Evolutionary conservation across 2,797 vertebrate genomes (phyloP).

Genomic region (Notamacropus eugenii): DNA sequence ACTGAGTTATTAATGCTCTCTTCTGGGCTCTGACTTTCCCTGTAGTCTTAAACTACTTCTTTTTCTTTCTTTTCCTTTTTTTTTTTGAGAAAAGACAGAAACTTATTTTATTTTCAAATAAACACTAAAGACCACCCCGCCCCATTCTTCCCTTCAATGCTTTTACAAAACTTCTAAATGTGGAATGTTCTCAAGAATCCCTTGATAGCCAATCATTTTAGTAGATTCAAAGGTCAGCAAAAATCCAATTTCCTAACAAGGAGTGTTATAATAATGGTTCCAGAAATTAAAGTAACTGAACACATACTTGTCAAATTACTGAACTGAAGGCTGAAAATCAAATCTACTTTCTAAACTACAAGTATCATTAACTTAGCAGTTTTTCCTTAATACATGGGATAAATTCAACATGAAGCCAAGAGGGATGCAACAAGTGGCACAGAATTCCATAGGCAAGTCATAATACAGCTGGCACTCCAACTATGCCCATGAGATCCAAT

Average conservation of each 20-base stretch:
- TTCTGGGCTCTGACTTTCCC: neutral
- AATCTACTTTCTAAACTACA: conserved; percentile 66
- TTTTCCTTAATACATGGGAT: conserved; percentile 65
- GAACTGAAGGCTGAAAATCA: conserved; percentile 68
- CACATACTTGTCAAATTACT: conserved; percentile 61
- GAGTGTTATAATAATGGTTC: conserved; percentile 63
- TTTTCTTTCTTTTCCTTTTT: neutral
- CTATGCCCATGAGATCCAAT: conserved; percentile 71
- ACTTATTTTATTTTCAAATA: conserved; percentile 76
- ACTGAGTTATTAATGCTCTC: neutral
- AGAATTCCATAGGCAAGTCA: conserved; percentile 65
- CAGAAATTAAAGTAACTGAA: conserved; percentile 53
- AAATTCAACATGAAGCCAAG: conserved; percentile 58
- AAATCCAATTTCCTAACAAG: conserved; percentile 74
- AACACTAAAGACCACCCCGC: conserved; percentile 65
- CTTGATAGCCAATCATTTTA: conserved; percentile 68
- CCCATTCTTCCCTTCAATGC: conserved; percentile 54
- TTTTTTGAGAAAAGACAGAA: conserved; percentile 67
- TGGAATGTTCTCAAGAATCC: conserved; percentile 74
- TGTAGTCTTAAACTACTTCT: neutral
- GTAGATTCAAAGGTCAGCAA: conserved; percentile 69
- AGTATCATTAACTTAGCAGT: conserved; percentile 66
- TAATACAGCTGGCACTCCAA: conserved; percentile 74
- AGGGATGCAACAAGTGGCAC: conserved; percentile 66
- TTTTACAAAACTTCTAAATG: conserved; percentile 71